Conservation (phyloP, 37 sponge, comb jelly and placozoan species). For the Haliclona indistincta region DNA sequence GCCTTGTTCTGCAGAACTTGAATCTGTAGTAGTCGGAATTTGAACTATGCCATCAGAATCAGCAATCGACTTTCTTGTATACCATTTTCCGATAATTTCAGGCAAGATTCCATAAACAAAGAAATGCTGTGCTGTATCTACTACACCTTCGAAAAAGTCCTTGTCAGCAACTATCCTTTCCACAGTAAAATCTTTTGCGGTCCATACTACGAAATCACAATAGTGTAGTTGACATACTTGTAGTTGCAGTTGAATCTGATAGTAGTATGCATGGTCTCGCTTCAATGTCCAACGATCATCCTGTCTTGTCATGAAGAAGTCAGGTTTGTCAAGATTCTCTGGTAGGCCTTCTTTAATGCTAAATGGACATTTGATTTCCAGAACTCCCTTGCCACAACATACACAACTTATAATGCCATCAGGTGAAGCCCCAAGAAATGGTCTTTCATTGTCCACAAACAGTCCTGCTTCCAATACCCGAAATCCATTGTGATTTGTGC, state of each 20-base stretch:
- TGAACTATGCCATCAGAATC: constrained; percentile 8
- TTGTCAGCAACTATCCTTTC: constrained; percentile 13
- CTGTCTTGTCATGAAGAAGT: constrained; percentile 22
- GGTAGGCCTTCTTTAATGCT: constrained; percentile 12
- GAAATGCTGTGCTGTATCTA: constrained; percentile 11
- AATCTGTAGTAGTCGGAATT: background rate
- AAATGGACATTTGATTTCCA: constrained; percentile 27
- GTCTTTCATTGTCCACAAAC: background rate
- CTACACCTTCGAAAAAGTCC: constrained; percentile 24
- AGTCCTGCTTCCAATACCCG: constrained; percentile 10
- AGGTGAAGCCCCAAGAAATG: constrained; percentile 15
- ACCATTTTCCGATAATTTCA: constrained; percentile 40
- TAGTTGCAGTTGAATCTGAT: constrained; percentile 55
- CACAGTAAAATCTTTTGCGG: background rate
- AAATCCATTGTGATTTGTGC: background rate
- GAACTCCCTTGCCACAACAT: constrained; percentile 13
- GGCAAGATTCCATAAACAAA: constrained; percentile 26
- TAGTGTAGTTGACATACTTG: constrained; percentile 18
- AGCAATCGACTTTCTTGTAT: constrained; percentile 21
- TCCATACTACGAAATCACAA: constrained; percentile 44
- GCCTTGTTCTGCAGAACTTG: background rate
- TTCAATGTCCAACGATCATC: constrained; percentile 34
- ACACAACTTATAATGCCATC: constrained; percentile 11
- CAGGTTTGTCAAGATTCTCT: background rate
- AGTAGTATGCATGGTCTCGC: constrained; percentile 48